These are phyloP conservation scores for Papilio polytes DNA, from an alignment of 1,140 invertebrate species.

Conservation along the genomic window DNA sequence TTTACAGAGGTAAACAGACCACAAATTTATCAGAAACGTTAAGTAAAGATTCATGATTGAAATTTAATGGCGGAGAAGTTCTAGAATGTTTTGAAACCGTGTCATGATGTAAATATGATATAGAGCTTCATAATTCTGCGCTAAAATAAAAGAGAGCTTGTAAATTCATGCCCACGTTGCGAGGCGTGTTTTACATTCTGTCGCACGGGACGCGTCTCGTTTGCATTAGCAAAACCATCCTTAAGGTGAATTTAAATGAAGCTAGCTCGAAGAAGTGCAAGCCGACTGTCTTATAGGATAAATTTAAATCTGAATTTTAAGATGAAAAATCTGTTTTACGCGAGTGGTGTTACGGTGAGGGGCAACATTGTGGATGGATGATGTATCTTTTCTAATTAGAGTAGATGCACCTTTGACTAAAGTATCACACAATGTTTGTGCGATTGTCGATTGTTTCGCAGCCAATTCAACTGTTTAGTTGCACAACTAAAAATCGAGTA, in stretches of 20 bases:
- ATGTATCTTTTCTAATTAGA: too few species aligned
- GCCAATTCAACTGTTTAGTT: too few species aligned
- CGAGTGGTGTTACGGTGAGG: too few species aligned
- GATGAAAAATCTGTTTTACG: neutral
- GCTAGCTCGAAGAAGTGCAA: constrained; percentile 8
- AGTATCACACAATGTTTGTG: too few species aligned
- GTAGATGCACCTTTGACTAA: too few species aligned
- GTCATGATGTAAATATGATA: neutral
- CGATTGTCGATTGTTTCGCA: too few species aligned
- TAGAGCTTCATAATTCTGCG: constrained; percentile 6
- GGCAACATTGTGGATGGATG: too few species aligned
- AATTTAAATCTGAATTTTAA: neutral
- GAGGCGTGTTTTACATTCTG: constrained; percentile 19
- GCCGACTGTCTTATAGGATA: neutral
- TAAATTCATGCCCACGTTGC: constrained; percentile 25
- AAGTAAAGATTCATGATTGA: too few species aligned
- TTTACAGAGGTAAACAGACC: too few species aligned
- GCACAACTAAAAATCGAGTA: too few species aligned
- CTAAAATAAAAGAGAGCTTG: constrained; percentile 24
- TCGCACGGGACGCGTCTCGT: constrained; percentile 6
- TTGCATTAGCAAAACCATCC: constrained; percentile 21
- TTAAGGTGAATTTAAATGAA: constrained; percentile 30
- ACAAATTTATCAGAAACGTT: too few species aligned
- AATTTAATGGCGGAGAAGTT: neutral
- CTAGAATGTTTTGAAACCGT: neutral